Evolutionary conservation across 2,888 invertebrate species (phyloP), one percentile per base, ranked within the genome.

Genomic region (Heliconius sara): DNA sequence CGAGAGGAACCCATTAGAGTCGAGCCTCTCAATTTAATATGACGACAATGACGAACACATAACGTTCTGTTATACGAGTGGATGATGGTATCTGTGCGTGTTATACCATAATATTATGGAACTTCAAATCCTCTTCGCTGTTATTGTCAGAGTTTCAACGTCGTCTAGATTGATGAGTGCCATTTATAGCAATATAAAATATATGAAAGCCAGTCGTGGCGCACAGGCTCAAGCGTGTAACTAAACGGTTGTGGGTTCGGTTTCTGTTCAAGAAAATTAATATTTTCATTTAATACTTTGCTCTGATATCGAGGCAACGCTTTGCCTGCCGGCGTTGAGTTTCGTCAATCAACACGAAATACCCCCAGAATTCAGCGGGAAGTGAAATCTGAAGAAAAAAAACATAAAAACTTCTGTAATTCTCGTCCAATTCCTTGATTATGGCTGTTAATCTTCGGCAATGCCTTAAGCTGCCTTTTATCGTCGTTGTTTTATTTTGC

Each of bases 341-440:
- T 52, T 7, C 19, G 52, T 52, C 16, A 19, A 16, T 19, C 52
- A 52, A 19, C 6, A 19, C 19, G 5, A 19, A 19, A 7, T 19
- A 6, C 6, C 47, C 6, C 47, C 47, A 19, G 47, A 47, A 47
- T 47, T 19, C 19, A 16, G 5, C 0, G 47, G 1, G 5, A 47
- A 19, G 16, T 1, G 1, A 16, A 19, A 52, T 6, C 19, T 52
- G 19, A 19, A 52, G 19, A 19, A 52, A 19, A 52, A 52, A 52
- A 88, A 91, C 90, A 92, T 93, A 93, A 94, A 93, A 94, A 93
- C 92, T 90, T 90, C 89, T 90, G 91, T 93, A 93, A 93, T 94
- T 92, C 91, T 85, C 89, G 86, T 89, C 88, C 93, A 93, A 94
- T 93, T 91, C 93, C 93, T 93, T 93, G 93, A 94, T 94, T 93